Evolutionary conservation across 2,113 vertebrate genomes (phyloP), one percentile per base, ranked within the genome.

Genomic region (Salvelinus namaycush): DNA sequence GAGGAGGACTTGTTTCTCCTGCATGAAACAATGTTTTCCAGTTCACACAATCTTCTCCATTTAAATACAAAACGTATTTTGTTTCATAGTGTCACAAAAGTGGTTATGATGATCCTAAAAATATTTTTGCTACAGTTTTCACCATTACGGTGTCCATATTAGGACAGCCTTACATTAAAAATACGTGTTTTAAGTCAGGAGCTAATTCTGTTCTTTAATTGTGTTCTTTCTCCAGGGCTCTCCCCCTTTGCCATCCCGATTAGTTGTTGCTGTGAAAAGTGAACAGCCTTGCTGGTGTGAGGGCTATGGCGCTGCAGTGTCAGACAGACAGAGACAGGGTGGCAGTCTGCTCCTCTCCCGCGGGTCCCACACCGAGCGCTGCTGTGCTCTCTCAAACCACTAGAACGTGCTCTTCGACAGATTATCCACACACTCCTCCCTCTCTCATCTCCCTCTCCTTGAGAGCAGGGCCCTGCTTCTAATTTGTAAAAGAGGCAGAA

Each of bases 331-430:
- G 84, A 88, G 86, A 88, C 68, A 66, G 82, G 80, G 83, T 85
- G 69, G 72, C 86, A 77, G 85, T 82, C 89, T 89, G 85, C 85
- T 88, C 87, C 84, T 22, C 87, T 88, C 86, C 83, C 22, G 80
- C 80, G 76, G 82, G 72, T 68, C 12, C 14, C 74, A 70, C 27
- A 44, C 65, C 65, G 13, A 27, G 65, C 75, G 78, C 83, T 93
- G 95, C 86, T 92, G 90, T 97, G 93, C 88, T 89, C 86, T 79
- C 84, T 86, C 81, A 59, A 89, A 76, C 95, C 96, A 90, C 96
- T 96, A 96, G 96, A 93, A 94, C 94, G 95, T 95, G 95, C 95
- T 96, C 94, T 96, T 96, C 92, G 94, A 94, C 90, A 96, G 95
- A 90, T 94, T 95, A 95, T 95, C 75, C 80, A 76, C 72, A 74